Conservation (phyloP, 2,113 vertebrate genomes). For the Orycteropus afer region DNA sequence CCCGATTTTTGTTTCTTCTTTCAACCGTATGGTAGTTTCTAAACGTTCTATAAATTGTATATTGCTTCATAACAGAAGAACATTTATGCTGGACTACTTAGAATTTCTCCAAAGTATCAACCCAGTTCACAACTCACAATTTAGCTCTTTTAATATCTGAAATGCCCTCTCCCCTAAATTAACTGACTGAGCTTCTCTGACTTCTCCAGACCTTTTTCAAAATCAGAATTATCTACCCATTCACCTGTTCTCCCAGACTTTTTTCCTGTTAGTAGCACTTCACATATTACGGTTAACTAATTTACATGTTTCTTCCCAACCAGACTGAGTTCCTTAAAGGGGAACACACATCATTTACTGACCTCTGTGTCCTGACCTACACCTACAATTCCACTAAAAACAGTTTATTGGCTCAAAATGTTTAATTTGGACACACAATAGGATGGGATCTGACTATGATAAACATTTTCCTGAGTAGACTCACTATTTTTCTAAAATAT, state of each 20-base stretch:
- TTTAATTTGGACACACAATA: background rate
- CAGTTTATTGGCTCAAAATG: background rate
- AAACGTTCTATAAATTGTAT: background rate
- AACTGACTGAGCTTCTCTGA: background rate
- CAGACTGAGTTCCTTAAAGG: background rate
- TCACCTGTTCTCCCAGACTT: background rate
- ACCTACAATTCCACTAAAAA: background rate
- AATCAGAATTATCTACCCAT: background rate
- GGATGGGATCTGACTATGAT: background rate
- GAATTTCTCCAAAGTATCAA: background rate
- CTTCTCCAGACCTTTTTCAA: background rate
- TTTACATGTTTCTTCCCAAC: background rate
- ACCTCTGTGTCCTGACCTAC: background rate
- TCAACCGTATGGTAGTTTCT: background rate
- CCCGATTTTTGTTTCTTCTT: background rate
- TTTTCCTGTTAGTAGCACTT: background rate
- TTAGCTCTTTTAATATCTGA: background rate
- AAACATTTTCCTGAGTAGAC: background rate
- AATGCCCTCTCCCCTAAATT: background rate
- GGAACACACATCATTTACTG: background rate
- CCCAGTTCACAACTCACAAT: background rate
- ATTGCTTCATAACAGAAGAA: background rate
- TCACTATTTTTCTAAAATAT: slow-evolving; percentile 30
- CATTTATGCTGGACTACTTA: background rate
- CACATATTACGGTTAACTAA: background rate